Evolutionary conservation across 2,888 invertebrate species (phyloP), one percentile per base, ranked within the genome.

Genomic region (Noctua comes): DNA sequence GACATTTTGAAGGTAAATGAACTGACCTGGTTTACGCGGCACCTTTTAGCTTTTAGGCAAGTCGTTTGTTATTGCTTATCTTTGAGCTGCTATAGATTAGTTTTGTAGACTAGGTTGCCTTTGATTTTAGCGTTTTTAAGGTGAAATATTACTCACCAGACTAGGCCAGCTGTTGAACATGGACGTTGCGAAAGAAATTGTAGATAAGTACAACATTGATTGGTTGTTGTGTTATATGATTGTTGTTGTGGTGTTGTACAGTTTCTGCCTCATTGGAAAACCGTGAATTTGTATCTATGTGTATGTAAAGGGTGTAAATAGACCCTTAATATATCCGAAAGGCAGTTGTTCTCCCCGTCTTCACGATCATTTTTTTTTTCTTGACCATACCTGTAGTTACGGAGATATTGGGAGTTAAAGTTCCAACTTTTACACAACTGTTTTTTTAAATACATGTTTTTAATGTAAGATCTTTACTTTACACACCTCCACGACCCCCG

Each of bases 1-100:
- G 62, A 87, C 83, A 88, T 86, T 80, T 85, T n/a, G 51, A 59
- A 79, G 86, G 84, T 80, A 80, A 83, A 31, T 74, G 80, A 85
- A 74, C 84, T 51, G 84, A 57, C 84, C 87, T 69, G 72, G 48
- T 83, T 84, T 43, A 8, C 1, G 21, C 8, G 51, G 18, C 75
- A 83, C 73, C 73, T 72, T 82, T 74, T 51, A 68, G 68, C 62
- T 72, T 77, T 74, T 57, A 72, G 62, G 68, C 24, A 68, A 59
- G 73, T 73, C 66, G 64, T 82, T 77, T 73, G 40, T 81, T 59
- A 76, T 21, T 36, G n/a, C 85, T 85, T 85, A 83, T 83, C 83
- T 81, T 68, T 59, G 2, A n/a, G 7, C 16, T 64, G 48, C 21
- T 43, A 36, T 13, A 73, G 73, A 84, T 82, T 79, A 64, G 24